These are phyloP conservation scores for Lottia scabra DNA, from an alignment of 2,888 invertebrate species.

Conservation along the genomic window DNA sequence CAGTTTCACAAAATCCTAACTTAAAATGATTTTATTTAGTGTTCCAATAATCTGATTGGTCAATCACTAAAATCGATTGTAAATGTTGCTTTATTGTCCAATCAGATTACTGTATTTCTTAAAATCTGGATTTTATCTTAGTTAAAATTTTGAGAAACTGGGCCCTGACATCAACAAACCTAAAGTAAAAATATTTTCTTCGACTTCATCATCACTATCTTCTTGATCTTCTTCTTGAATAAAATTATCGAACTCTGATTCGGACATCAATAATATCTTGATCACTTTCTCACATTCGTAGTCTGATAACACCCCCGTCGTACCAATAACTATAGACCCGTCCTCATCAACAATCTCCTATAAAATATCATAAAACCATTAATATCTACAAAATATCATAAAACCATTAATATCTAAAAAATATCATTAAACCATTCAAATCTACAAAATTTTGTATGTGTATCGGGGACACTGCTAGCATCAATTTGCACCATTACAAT, in stretches of 20 bases:
- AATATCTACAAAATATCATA: conserved; percentile 35
- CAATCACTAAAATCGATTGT: too few species aligned
- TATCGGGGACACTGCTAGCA: too few species aligned
- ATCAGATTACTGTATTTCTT: too few species aligned
- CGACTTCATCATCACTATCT: neutral
- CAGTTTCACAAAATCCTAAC: too few species aligned
- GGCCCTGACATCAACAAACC: neutral
- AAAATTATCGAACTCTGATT: neutral
- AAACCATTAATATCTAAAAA: conserved; percentile 43
- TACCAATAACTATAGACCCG: neutral
- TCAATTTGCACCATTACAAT: too few species aligned
- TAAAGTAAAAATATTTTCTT: neutral
- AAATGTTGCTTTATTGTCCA: too few species aligned
- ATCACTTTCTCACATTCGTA: neutral
- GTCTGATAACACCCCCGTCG: neutral
- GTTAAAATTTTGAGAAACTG: too few species aligned
- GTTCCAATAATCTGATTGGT: too few species aligned
- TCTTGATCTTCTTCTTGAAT: neutral
- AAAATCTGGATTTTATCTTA: too few species aligned
- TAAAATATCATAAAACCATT: neutral
- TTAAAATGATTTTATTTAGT: too few species aligned
- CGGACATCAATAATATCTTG: neutral
- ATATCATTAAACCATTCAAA: too few species aligned
- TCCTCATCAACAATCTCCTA: conserved; percentile 35
- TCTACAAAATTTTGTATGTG: too few species aligned